Percentiles rank a stretch among this genome's conserved stretches.
These are phyloP conservation scores for Bugula neritina DNA, from an alignment of 2,888 invertebrate species.

Conservation along the genomic window DNA sequence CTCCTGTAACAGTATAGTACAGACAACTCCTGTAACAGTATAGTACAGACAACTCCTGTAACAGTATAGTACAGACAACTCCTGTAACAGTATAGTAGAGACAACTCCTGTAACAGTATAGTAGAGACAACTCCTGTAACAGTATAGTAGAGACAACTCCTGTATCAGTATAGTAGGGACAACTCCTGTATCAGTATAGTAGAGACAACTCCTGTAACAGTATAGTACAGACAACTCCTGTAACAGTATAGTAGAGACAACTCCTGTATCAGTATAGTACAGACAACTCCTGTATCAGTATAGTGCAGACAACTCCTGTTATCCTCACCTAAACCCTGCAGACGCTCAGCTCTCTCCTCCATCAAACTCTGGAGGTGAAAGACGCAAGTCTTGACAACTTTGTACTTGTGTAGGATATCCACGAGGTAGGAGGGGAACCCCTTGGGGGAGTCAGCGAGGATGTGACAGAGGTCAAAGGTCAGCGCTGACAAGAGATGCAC, in stretches of 20 bases:
- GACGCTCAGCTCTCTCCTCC: not conserved
- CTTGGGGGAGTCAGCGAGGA: constrained; percentile 70
- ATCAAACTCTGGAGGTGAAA: constrained; percentile 12
- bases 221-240: not conserved
- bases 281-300: not conserved
- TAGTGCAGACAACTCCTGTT: not conserved
- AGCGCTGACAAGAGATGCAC: constrained; percentile 68
- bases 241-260: too few relatives aligned
- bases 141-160: not conserved
- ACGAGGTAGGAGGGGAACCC: constrained; percentile 71
- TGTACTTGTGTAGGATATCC: constrained; percentile 66
- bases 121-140: not conserved
- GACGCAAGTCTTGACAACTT: constrained; percentile 55
- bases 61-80: not conserved
- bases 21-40: not conserved
- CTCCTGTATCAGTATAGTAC: not conserved
- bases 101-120: not conserved
- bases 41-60: not conserved
- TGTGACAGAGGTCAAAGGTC: constrained; percentile 66
- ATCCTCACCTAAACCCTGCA: not conserved
- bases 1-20: not conserved
- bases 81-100: not conserved
- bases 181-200: not conserved
- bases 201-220: not conserved
- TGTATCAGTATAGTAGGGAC: too few relatives aligned